Evolutionary conservation across 2,797 vertebrate genomes (phyloP), one percentile per base, ranked within the genome.

Genomic region (Pygocentrus nattereri): DNA sequence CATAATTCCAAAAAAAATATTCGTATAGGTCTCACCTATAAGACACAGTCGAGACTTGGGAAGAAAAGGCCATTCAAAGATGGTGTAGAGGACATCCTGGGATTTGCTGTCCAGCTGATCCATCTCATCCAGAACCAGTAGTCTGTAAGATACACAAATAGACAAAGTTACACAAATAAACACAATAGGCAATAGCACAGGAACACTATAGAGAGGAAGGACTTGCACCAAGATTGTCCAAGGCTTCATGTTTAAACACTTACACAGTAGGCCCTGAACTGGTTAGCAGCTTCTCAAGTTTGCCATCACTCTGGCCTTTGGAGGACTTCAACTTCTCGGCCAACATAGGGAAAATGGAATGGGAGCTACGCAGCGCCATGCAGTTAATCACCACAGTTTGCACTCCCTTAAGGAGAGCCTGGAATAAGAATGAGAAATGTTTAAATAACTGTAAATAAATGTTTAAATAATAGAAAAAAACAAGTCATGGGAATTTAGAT

Each of bases 51-150:
- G 95, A 25, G 98, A 99, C 70, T 79, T 58, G 0, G 90, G 90
- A 34, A 99, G 93, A 88, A 87, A 93, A 0, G 97, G 96, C 97
- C 97, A 99, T 62, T 98, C 98, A 27, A 99, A 99, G 62, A 99
- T 92, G 0, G 96, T 98, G 91, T 99, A 99, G 4, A 99, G 94
- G 47, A 99, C 97, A 0, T 99, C 97, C 87, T 99, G 98, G 2
- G 95, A 93, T 86, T 95, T 97, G 84, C 96, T 98, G 90, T 99
- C 97, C 91, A 99, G 92, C 89, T 98, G 98, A 85, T 99, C 98
- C 96, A 99, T 94, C 87, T 99, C 98, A 13, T 99, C 98, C 89
- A 99, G 87, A 76, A 98, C 96, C 83, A 99, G 88, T 13, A 99
- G 90, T 1, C 98, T 99, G 88, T 49, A 13, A 21, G 0, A 64